Conservation (phyloP, 2,113 vertebrate genomes). For the Hydrochoerus hydrochaeris region DNA sequence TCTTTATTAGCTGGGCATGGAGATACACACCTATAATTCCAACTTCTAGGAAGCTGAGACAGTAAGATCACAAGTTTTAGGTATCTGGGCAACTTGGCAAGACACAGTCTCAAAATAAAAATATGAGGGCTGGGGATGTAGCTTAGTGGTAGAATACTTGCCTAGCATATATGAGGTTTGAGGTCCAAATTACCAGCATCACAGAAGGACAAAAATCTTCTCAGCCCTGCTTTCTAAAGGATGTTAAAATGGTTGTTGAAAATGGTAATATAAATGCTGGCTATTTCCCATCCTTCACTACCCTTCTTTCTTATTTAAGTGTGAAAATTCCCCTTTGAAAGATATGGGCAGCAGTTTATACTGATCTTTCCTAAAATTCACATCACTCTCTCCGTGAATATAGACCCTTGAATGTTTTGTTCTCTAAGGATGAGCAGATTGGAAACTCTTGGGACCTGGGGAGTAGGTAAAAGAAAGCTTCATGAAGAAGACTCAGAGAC, state of each 20-base stretch:
- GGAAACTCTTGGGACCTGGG: neutral
- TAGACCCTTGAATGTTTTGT: neutral
- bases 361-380: neutral
- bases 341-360: neutral
- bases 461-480: neutral
- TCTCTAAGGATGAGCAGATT: constrained; percentile 33
- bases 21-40: neutral
- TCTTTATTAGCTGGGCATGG: neutral
- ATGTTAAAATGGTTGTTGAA: neutral
- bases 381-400: neutral
- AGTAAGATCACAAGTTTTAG: neutral
- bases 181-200: neutral
- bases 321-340: constrained; percentile 12
- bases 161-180: neutral
- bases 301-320: constrained; percentile 12
- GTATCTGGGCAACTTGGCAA: neutral
- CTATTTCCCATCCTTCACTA: neutral
- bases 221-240: neutral
- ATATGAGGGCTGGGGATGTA: neutral
- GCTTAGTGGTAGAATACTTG: neutral
- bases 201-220: neutral
- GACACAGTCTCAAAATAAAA: neutral
- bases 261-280: neutral
- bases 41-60: neutral
- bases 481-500: neutral